phyloP scores from a whole-genome alignment of 2,888 invertebrate genomes.

The Scelioninae gen. 1 region DNA sequence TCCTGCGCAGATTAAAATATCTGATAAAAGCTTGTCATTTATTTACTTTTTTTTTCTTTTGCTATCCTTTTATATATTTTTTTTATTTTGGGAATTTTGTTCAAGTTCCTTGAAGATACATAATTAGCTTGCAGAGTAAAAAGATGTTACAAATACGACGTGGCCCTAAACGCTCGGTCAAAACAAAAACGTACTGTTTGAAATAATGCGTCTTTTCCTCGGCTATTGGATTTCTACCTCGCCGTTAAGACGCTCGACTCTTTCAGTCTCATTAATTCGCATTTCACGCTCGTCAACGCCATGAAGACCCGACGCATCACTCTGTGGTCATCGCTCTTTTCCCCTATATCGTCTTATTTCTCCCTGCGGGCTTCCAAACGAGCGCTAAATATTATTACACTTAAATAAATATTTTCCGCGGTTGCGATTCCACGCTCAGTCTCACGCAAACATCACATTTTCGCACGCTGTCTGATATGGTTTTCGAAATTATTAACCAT shows the following conservation, averaged over 20 bases:
- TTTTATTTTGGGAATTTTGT: constrained; percentile 15
- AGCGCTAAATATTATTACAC: constrained; percentile 69
- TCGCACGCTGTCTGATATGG: constrained; percentile 57
- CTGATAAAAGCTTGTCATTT: constrained; percentile 32
- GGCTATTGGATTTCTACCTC: constrained; percentile 56
- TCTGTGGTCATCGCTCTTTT: constrained; percentile 64
- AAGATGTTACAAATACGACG: constrained; percentile 48
- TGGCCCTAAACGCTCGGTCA: constrained; percentile 50
- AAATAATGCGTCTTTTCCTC: constrained; percentile 62
- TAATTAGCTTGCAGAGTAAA: constrained; percentile 48
- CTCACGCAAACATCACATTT: constrained; percentile 56
- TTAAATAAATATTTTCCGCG: constrained; percentile 69
- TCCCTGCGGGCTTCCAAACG: constrained; percentile 65
- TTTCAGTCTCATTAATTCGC: constrained; percentile 74
- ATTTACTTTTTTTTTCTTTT: no score
- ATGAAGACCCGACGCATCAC: constrained; percentile 64
- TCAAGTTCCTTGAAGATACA: constrained; percentile 26
- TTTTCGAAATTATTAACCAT: constrained; percentile 52
- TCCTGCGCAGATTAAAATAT: constrained; percentile 34
- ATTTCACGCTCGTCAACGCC: constrained; percentile 76
- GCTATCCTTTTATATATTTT: background rate
- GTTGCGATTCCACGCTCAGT: constrained; percentile 64
- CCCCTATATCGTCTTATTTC: constrained; percentile 19
- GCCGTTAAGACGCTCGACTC: constrained; percentile 58
- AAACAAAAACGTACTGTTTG: constrained; percentile 63